Percentiles rank a stretch among this genome's conserved stretches.
These are phyloP conservation scores for Gymnorhina tibicen DNA, from an alignment of 2,113 vertebrate species.

Conservation along the genomic window DNA sequence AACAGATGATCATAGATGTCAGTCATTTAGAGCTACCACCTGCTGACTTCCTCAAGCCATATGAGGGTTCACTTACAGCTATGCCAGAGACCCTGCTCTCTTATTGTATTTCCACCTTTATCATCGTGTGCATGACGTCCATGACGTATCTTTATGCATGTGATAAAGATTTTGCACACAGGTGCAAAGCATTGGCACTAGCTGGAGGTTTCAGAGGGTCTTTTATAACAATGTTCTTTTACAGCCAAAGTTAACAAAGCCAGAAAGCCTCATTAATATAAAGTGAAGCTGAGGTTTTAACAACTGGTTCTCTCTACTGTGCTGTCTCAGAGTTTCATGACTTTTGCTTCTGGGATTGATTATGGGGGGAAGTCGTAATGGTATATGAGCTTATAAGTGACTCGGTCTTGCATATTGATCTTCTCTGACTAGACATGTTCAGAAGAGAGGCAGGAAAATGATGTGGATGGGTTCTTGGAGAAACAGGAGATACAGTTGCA, in stretches of 20 bases:
- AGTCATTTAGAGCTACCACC: neutral
- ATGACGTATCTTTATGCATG: neutral
- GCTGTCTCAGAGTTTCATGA: neutral
- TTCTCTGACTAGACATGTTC: neutral
- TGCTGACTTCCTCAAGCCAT: neutral
- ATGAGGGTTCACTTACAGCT: neutral
- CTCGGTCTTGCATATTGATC: neutral
- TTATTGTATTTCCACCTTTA: neutral
- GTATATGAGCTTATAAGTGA: neutral
- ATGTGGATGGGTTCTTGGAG: neutral
- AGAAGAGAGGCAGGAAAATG: neutral
- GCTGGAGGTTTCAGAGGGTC: neutral
- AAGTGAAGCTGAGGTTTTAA: neutral
- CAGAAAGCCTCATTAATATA: neutral
- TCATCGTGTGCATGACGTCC: too few relatives aligned
- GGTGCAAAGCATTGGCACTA: neutral
- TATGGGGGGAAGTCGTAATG: neutral
- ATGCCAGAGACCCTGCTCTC: neutral
- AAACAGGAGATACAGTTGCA: neutral
- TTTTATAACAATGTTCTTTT: neutral
- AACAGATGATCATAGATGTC: neutral
- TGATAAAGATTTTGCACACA: neutral
- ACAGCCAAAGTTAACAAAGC: neutral
- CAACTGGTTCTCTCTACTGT: neutral
- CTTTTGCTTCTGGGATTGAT: neutral